phyloP scores from a whole-genome alignment of 2,888 invertebrate species.

The Drosophila kambysellisi region DNA sequence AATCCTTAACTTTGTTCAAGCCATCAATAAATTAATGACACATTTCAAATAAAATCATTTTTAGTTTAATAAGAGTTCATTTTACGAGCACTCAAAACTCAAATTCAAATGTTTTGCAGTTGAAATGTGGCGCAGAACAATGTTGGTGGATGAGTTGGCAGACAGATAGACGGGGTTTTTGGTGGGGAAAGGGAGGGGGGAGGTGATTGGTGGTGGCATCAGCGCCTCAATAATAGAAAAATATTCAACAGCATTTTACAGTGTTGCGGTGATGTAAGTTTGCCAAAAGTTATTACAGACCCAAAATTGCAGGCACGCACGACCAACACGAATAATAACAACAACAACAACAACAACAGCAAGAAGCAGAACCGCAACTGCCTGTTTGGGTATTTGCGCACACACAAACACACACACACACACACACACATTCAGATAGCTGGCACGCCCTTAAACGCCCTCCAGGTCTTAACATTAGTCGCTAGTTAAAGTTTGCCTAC shows the following conservation, averaged over 20 bases:
- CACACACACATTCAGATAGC: constrained; percentile 17
- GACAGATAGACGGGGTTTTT: neutral
- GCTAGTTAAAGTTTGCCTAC: constrained; percentile 58
- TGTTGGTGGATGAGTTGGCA: neutral
- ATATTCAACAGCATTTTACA: constrained; percentile 76
- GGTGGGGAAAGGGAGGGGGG: neutral
- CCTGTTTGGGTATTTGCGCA: constrained; percentile 31
- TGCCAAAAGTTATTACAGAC: constrained; percentile 53
- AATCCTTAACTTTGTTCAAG: neutral
- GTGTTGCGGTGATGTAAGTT: constrained; percentile 75
- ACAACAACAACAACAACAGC: neutral
- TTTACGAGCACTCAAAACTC: constrained; percentile 17
- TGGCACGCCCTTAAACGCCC: constrained; percentile 12
- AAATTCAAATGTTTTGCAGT: constrained; percentile 32
- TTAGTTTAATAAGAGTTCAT: neutral
- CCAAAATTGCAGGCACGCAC: constrained; percentile 61
- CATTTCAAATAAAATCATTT: constrained; percentile 11
- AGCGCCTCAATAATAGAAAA: constrained; percentile 70
- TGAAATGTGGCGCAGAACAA: constrained; percentile 18
- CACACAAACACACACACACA: constrained; percentile 29
- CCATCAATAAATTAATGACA: neutral
- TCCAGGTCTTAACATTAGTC: constrained; percentile 38
- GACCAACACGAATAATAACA: constrained; percentile 25
- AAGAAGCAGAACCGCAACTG: constrained; percentile 10
- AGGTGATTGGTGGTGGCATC: neutral